Conservation (phyloP, 2,888 invertebrate genomes). For the Chesias legatella region DNA sequence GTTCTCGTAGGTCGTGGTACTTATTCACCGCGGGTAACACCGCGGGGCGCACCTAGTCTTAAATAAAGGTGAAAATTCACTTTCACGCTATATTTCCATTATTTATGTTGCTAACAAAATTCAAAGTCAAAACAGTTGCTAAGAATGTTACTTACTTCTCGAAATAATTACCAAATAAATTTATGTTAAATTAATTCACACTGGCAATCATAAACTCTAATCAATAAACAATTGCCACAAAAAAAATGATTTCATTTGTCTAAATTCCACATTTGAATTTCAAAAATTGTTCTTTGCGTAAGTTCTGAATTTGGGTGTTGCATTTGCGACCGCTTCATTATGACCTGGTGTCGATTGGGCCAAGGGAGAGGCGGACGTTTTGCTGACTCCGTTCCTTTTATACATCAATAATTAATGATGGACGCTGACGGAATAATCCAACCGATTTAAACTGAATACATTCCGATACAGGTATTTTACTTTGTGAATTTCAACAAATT, state of each 20-base stretch:
- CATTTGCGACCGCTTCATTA: slow-evolving; percentile 56
- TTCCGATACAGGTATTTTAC: slow-evolving; percentile 27
- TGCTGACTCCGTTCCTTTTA: slow-evolving; percentile 38
- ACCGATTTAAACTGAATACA: slow-evolving; percentile 25
- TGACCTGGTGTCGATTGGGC: slow-evolving; percentile 58
- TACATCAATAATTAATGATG: slow-evolving; percentile 63
- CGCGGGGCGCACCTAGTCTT: too few relatives aligned
- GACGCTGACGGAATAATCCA: slow-evolving; percentile 33
- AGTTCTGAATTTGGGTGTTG: slow-evolving; percentile 44
- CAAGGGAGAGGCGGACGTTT: slow-evolving; percentile 31
- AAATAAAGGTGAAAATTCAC: neutral
- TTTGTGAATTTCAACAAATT: slow-evolving; percentile 33
- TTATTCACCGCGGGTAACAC: too few relatives aligned
- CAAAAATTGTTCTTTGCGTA: slow-evolving; percentile 33
- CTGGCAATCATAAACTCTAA: slow-evolving; percentile 19
- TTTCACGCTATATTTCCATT: too few relatives aligned
- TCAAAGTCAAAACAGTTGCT: too few relatives aligned
- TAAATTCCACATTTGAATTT: slow-evolving; percentile 39
- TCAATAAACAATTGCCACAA: slow-evolving; percentile 13
- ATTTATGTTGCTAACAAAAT: too few relatives aligned
- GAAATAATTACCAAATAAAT: neutral
- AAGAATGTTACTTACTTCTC: too few relatives aligned
- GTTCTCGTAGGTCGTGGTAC: too few relatives aligned
- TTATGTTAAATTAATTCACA: slow-evolving; percentile 19
- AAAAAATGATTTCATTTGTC: slow-evolving; percentile 15